Percentiles rank a stretch among this genome's conserved stretches.
These are phyloP conservation scores for Drosophila tsacasi DNA, from an alignment of 1,140 invertebrate genomes.

Conservation along the genomic window DNA sequence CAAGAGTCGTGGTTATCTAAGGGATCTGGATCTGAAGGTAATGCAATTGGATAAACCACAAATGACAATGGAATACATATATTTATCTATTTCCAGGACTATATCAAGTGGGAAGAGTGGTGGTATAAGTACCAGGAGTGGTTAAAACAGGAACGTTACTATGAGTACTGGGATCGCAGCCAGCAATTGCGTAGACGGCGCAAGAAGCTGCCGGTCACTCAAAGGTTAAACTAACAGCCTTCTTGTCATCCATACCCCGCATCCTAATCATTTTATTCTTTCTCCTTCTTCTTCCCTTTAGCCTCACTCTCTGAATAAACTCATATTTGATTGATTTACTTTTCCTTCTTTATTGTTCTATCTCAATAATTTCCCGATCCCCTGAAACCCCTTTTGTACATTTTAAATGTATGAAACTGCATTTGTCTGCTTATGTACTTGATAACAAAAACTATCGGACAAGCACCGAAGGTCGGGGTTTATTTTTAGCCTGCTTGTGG, in stretches of 20 bases:
- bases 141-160: slow-evolving; percentile 93
- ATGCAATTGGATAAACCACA: not conserved
- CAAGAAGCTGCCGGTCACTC: slow-evolving; percentile 85
- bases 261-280: slow-evolving; percentile 15
- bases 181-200: slow-evolving; percentile 85
- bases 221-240: slow-evolving; percentile 83
- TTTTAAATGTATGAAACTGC: slow-evolving; percentile 73
- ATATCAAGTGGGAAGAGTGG: slow-evolving; percentile 97
- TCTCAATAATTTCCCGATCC: slow-evolving; percentile 10
- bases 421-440: slow-evolving; percentile 69
- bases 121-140: slow-evolving; percentile 97
- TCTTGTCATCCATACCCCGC: slow-evolving; percentile 12
- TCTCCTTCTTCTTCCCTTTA: not conserved
- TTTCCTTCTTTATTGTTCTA: slow-evolving; percentile 23
- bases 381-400: slow-evolving; percentile 54
- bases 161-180: slow-evolving; percentile 90
- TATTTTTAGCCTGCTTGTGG: slow-evolving; percentile 10
- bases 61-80: not conserved
- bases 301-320: not conserved
- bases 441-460: slow-evolving; percentile 37
- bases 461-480: slow-evolving; percentile 15
- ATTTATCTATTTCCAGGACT: slow-evolving; percentile 87
- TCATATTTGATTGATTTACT: slow-evolving; percentile 4
- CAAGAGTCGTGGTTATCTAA: slow-evolving; percentile 93
- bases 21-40: slow-evolving; percentile 87